Conservation (phyloP, 1,140 invertebrate species). For the Caenorhabditis remanei region DNA sequence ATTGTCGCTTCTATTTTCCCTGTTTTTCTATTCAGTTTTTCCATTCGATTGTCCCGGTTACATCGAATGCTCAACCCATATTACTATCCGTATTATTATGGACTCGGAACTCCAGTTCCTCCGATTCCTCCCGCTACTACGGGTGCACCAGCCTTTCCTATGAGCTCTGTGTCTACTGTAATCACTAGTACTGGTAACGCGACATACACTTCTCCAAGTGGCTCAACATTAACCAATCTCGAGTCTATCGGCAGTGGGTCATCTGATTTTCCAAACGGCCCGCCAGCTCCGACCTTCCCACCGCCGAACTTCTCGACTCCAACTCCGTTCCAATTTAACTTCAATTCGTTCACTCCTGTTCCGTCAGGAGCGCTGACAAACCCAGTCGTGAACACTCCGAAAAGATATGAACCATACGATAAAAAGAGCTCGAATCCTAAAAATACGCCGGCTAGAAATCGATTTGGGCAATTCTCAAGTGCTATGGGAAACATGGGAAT, state of each 20-base stretch:
- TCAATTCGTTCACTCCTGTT: background rate
- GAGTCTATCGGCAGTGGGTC: background rate
- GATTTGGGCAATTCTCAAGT: background rate
- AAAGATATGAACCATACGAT: background rate
- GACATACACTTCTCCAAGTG: background rate
- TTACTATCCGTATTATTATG: conserved; percentile 28
- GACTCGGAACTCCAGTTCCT: background rate
- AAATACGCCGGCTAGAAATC: background rate
- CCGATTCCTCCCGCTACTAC: background rate
- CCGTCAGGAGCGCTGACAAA: background rate
- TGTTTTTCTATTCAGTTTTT: background rate
- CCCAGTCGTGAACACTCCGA: background rate
- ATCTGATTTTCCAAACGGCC: no score
- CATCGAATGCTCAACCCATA: conserved; percentile 15
- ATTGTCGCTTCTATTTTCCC: no score
- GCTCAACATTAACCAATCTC: background rate
- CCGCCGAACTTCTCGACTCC: background rate
- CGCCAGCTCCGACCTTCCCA: background rate
- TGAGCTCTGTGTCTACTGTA: background rate
- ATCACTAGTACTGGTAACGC: background rate
- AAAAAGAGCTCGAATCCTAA: background rate
- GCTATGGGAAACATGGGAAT: no score
- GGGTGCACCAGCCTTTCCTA: background rate
- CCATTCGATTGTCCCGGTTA: background rate
- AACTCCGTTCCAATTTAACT: background rate